These are phyloP conservation scores for Megaceryle torquata DNA, from an alignment of 2,113 vertebrate genomes.

Conservation along the genomic window DNA sequence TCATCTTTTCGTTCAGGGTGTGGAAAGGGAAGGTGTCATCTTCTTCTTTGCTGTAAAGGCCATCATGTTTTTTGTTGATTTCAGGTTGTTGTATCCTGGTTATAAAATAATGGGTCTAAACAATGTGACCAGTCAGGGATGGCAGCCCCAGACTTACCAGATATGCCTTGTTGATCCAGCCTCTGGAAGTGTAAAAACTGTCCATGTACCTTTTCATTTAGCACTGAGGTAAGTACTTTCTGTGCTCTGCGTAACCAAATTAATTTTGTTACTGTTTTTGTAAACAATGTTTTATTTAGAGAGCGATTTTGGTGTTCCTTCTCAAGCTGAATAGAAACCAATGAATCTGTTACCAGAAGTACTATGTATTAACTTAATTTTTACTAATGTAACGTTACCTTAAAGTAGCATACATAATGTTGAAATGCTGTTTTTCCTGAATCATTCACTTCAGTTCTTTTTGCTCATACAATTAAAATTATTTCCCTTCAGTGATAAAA, in stretches of 20 bases:
- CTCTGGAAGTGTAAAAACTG: conserved; percentile 84
- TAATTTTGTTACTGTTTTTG: background rate
- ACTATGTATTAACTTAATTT: background rate
- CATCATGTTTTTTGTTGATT: background rate
- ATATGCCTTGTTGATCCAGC: conserved; percentile 92
- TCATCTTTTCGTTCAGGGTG: background rate
- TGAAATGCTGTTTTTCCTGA: background rate
- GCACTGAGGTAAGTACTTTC: conserved; percentile 84
- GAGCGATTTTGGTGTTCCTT: background rate
- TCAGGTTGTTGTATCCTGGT: conserved; percentile 91
- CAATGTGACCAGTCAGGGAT: conserved; percentile 95
- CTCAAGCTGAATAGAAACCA: background rate
- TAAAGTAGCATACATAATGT: background rate
- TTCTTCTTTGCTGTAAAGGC: background rate
- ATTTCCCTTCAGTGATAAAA: conserved; percentile 86
- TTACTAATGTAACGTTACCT: background rate
- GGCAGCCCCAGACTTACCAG: conserved; percentile 96
- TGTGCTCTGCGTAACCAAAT: background rate
- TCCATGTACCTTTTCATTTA: conserved; percentile 93
- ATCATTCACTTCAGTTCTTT: background rate
- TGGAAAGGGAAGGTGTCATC: background rate
- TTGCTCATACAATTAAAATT: background rate
- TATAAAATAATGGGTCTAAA: conserved; percentile 98
- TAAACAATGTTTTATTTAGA: background rate
- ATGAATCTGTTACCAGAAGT: too few species aligned